Evolutionary conservation across 2,888 invertebrate genomes (phyloP), one percentile per base, ranked within the genome.

Genomic region (Empis stercorea): DNA sequence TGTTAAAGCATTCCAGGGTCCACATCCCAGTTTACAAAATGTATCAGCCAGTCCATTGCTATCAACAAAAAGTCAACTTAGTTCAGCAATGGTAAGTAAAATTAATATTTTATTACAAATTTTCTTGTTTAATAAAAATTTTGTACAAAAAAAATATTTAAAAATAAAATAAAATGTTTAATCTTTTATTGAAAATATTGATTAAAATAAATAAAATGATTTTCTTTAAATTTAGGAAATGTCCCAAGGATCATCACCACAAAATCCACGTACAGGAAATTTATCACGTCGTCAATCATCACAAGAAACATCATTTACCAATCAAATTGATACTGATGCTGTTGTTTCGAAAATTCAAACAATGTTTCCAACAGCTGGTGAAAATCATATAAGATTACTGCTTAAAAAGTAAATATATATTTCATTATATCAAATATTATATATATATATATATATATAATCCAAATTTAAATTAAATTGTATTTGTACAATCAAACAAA

Each of bases 351-450:
- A 86, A 68, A 86, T 89, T 57, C 80, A 84, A 59, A 80, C 86
- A 41, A 84, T 91, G 81, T 92, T 93, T 64, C 92, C 92, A 3
- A 92, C 92, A 9, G 92, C 89, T 45, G 80, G 84, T 50, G 91
- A 92, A 60, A 84, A 84, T 23, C 91, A 91, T 62, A 89, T 92
- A 61, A 81, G 85, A 59, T 76, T 89, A 55, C 73, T 92, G 54
- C 69, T 92, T 46, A 88, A 88, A 68, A 91, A 91, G 92, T 92
- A 76, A 84, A 84, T 76, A n/a, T 15, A 4, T 34, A 11, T 14
- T 42, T 30, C 38, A 6, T 20, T 17, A 20, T 17, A 9, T 45
- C n/a, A 7, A 20, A 20, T 4, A 20, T 20, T 20, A 14, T n/a
- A n/a, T n/a, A n/a, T n/a, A n/a, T n/a, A n/a, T n/a, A n/a, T n/a